Base-by-base conservation (phyloP, 2,113 vertebrate genomes). In the Actenoides hombroni region DNA sequence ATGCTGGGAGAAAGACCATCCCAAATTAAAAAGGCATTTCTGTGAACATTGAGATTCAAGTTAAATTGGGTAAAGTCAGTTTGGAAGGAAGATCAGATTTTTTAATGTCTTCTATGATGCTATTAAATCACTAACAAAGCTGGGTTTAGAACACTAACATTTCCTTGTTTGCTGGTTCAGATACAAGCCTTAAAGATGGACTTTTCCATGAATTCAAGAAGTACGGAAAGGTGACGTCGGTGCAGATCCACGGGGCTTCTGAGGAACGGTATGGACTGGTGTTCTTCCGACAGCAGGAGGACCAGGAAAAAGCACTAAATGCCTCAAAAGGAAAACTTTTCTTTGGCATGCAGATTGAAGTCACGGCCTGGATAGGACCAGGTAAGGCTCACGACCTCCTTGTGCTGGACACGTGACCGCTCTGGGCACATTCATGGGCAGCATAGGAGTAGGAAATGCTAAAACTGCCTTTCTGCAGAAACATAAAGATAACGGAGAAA, bases 121-220 rank as follows among this genome's bases (percentile, higher is more conserved):
- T 82, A 0, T n/a, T 71, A 80, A 33, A 10, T 19, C 25, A 29
- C n/a, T 80, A 23, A 37, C 18, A 56, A 35, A 6, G 2, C 1
- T 0, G 1, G 24, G 60, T 61, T n/a, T 70, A 11, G 56, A 63
- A 9, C 53, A 40, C 48, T 96, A 67, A 94, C 48, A 19, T 94
- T 90, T 83, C 4, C 64, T 70, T 86, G 24, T 77, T 68, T 86
- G 23, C 75, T 77, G 54, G 19, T 96, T 94, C 97, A 99, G 99
- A 99, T 97, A 99, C 99, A 97, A 99, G 99, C 98, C 98, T 99
- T 96, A 99, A 99, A 97, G 99, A 99, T 95, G 99, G 99, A 90
- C 99, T 99, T 97, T 99, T 99, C 97, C 99, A 99, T 23, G 99
- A 99, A 94, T 99, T 99, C 97, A 99, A 99, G 98, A 99, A 99